Conservation (phyloP, 2,888 invertebrate species). For the Cinara cedri region DNA sequence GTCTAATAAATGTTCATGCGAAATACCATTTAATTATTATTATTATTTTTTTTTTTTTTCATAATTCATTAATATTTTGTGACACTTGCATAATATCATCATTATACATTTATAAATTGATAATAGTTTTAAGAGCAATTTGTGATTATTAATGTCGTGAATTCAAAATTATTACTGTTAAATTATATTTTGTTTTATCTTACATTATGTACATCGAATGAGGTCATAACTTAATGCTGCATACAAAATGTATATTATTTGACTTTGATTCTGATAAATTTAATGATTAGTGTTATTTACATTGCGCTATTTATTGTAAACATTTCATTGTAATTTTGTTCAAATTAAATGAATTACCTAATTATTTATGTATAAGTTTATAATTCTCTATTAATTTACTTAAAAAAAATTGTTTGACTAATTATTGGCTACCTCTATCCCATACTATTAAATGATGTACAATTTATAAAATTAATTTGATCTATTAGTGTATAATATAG, state of each 20-base stretch:
- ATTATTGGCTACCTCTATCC: too few species aligned
- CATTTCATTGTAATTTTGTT: not conserved
- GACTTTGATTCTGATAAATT: constrained; percentile 1
- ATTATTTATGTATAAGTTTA: too few species aligned
- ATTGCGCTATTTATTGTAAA: not conserved
- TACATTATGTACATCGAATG: not conserved
- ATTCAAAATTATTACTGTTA: constrained; percentile 21
- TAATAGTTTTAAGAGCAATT: not conserved
- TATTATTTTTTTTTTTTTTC: not conserved
- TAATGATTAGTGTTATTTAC: not conserved
- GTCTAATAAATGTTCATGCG: not conserved
- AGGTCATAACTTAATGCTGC: not conserved
- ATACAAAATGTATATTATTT: not conserved
- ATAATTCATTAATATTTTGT: not conserved
- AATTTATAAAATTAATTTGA: too few species aligned
- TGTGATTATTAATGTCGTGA: not conserved
- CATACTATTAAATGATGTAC: too few species aligned
- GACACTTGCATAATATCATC: not conserved
- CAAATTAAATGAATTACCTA: not conserved
- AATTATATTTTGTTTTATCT: constrained; percentile 5
- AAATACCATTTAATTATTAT: too few species aligned
- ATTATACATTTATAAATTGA: not conserved
- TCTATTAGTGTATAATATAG: too few species aligned
- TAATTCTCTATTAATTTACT: too few species aligned
- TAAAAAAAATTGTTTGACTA: too few species aligned